Base-by-base conservation (phyloP, 2,888 invertebrate genomes). In the Idaea biselata region DNA sequence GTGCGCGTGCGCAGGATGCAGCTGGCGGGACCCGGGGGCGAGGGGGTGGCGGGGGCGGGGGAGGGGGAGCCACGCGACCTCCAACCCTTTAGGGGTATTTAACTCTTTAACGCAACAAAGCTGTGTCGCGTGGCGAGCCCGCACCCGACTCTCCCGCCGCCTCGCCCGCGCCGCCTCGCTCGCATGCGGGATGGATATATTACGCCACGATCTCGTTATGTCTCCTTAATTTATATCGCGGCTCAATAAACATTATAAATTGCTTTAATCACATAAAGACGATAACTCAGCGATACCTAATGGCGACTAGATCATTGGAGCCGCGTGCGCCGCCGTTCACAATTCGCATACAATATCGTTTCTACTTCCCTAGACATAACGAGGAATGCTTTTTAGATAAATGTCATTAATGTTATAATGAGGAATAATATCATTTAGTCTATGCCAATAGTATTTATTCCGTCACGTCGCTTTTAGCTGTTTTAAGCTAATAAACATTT, bases 181-280 rank as follows among this genome's bases (percentile, higher is more conserved):
- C 18, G 56, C 56, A 56, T 56, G 18, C 56, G 56, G 18, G 44
- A 44, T 14, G 44, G 44, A 44, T 44, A 44, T 44, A 44, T 44
- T n/a, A n/a, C n/a, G 44, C 11, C 14, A 7, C 44, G 60, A 58
- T 55, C 63, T 66, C 65, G 60, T 69, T 68, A 69, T 60, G 69
- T 68, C 70, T 63, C 63, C 62, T 70, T 55, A 70, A 76, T 79
- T 75, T 74, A 77, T 78, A 76, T 78, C 78, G 76, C 75, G 75
- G 68, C 75, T 75, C 79, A 82, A 82, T 79, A 83, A 80, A 83
- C 79, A 80, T 82, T 81, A 84, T 86, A 86, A 86, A 87, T 88
- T 84, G 79, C 80, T 83, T 81, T 87, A 87, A 88, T 88, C 87
- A 82, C 80, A 67, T 81, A 44, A 8, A 44, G 6, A 44, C 44